Percentiles rank a stretch among this genome's conserved stretches.
Evolutionary conservation across 2,888 invertebrate genomes (phyloP).

Genomic region (Hemistola chrysoprasaria): DNA sequence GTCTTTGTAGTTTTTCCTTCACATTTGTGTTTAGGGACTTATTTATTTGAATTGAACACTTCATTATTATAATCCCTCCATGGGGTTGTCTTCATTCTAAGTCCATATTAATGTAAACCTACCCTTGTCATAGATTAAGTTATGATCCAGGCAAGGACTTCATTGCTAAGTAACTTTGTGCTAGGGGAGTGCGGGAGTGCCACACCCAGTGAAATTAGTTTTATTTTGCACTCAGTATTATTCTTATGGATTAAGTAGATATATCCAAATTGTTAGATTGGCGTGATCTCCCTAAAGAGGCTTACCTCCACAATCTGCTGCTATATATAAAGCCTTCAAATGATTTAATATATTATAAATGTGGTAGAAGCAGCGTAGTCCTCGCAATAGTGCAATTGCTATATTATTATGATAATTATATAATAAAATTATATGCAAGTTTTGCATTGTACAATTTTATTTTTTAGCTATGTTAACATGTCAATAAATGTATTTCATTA

Average conservation of each 20-base stretch:
- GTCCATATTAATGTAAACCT: conserved; percentile 52
- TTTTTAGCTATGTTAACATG: conserved; percentile 75
- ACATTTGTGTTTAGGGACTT: conserved; percentile 42
- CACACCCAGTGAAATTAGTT: conserved; percentile 70
- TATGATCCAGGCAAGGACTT: conserved; percentile 53
- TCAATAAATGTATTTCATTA: conserved; percentile 69
- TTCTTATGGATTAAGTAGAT: conserved; percentile 60
- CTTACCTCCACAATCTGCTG: conserved; percentile 53
- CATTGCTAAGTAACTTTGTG: conserved; percentile 51
- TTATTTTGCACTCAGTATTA: conserved; percentile 77
- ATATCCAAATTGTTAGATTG: conserved; percentile 66
- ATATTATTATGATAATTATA: conserved; percentile 60
- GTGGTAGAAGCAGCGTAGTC: conserved; percentile 75
- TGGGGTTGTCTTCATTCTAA: conserved; percentile 71
- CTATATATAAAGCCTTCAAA: conserved; percentile 54
- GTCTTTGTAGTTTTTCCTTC: conserved; percentile 38
- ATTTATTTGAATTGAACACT: conserved; percentile 39
- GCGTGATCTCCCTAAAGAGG: conserved; percentile 68
- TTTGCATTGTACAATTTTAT: conserved; percentile 80
- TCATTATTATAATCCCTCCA: conserved; percentile 46
- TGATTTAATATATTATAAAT: conserved; percentile 60
- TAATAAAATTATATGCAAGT: conserved; percentile 75
- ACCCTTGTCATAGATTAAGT: conserved; percentile 55
- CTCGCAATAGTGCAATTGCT: conserved; percentile 81
- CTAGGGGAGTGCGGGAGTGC: conserved; percentile 40